A percentile compares a stretch with the other conserved stretches of the same genome.
phyloP scores from a whole-genome alignment of 2,113 vertebrate genomes.

The Apistogramma diplotaenia region DNA sequence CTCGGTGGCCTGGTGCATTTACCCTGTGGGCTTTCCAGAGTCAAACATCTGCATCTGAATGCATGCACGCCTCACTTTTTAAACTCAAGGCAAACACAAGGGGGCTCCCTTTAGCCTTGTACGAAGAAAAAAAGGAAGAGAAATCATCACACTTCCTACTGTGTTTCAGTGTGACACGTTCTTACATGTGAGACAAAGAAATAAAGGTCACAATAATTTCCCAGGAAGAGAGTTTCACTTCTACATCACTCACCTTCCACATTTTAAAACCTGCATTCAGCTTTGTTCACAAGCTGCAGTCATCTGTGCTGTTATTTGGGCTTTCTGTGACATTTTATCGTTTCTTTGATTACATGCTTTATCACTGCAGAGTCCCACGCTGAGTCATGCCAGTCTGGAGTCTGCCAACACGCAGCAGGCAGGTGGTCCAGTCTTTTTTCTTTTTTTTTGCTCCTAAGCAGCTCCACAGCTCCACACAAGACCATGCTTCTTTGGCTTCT shows the following conservation, averaged over 20 bases:
- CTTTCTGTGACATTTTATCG: background rate
- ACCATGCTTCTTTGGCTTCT: too few species aligned
- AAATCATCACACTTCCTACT: background rate
- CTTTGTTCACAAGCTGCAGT: background rate
- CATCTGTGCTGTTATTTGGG: background rate
- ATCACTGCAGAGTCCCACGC: background rate
- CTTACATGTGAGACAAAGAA: background rate
- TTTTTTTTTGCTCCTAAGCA: background rate
- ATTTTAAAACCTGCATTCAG: background rate
- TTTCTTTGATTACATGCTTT: background rate
- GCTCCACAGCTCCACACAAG: background rate
- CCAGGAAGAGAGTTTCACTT: background rate
- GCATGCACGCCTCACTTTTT: background rate
- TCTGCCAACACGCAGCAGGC: conserved; percentile 1
- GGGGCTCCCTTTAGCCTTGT: conserved; percentile 56
- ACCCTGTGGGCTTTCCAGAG: background rate
- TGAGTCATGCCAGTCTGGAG: background rate
- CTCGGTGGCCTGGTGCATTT: background rate
- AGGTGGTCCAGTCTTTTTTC: conserved; percentile 2
- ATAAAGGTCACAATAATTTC: conserved; percentile 20
- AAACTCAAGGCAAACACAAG: conserved; percentile 40
- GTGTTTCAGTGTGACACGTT: background rate
- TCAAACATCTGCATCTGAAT: accelerated
- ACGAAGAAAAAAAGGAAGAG: background rate
- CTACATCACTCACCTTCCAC: background rate